These are phyloP conservation scores for Grantiella picta DNA, from an alignment of 2,113 vertebrate species.

Conservation along the genomic window DNA sequence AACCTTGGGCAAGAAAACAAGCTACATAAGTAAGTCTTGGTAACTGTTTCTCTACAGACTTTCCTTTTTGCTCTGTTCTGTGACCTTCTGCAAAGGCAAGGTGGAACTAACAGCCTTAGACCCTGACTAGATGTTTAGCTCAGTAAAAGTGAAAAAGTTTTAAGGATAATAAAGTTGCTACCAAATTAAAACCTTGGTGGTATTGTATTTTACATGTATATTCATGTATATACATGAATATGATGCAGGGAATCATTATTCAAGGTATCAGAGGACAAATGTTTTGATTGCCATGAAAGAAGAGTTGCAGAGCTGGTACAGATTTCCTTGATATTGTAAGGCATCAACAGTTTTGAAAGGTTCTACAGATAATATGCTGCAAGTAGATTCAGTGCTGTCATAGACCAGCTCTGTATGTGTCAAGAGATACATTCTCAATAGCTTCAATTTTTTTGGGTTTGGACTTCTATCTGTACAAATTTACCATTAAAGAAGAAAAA, in stretches of 20 bases:
- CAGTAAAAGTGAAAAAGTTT: neutral
- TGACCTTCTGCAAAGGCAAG: neutral
- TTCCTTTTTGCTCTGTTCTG: neutral
- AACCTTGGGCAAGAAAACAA: neutral
- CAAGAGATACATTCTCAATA: neutral
- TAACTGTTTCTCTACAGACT: neutral
- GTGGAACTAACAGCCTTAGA: neutral
- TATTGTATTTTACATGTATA: neutral
- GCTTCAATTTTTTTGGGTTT: neutral
- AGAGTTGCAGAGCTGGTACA: neutral
- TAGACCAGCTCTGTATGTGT: neutral
- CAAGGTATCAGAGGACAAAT: neutral
- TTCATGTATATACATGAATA: too few species aligned
- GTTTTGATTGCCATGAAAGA: neutral
- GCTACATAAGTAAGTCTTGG: neutral
- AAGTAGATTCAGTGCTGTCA: neutral
- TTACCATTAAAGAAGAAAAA: neutral
- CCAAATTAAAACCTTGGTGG: neutral
- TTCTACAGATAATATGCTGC: neutral
- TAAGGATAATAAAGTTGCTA: neutral
- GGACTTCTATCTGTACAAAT: neutral
- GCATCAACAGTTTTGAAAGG: neutral
- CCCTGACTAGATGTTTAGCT: neutral
- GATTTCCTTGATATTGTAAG: neutral
- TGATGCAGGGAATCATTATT: neutral